Base-by-base conservation (phyloP, 2,888 invertebrate species). In the Opisthograptis luteolata region DNA sequence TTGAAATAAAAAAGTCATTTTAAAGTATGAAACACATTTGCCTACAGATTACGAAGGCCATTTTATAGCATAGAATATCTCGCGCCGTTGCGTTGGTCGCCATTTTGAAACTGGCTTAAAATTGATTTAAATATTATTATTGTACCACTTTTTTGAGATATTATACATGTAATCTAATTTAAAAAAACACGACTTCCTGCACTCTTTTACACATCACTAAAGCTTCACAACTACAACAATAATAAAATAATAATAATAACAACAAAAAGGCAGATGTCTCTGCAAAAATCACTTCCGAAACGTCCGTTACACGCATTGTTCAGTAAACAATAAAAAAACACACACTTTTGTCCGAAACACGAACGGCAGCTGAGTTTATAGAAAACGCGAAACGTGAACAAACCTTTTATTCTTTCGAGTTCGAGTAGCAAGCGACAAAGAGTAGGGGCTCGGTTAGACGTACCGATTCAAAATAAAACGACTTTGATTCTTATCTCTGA, bases 281-380 rank as follows among this genome's bases (percentile, higher is more conserved):
- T 53, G 54, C 61, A 42, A 60, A 61, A 64, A 66, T 62, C 59
- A 65, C 64, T 66, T 66, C 65, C 69, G 58, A 67, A 62, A 61
- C 45, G 53, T 30, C 64, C 65, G 66, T 71, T 65, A 62, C 61
- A 48, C 30, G 42, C 42, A 52, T 58, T 60, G 55, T 58, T 40
- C 15, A 7, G 2, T 43, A 17, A 57, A 60, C 58, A 58, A 60
- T 57, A 40, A 32, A 40, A 35, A 54, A 55, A 50, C 40, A 48
- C 37, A 49, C 48, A 62, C 59, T 59, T 60, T 64, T 61, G 58
- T 61, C 36, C 55, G 34, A 39, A 10, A 25, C 25, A 39, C 52
- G 47, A 3, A 12, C 28, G 22, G 56, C 61, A 60, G 63, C 61
- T 60, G 61, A 55, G 51, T 42, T 42, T 32, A 31, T 42, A 32